Base-by-base conservation (phyloP, 2,113 vertebrate genomes). In the Phyllostomus discolor region DNA sequence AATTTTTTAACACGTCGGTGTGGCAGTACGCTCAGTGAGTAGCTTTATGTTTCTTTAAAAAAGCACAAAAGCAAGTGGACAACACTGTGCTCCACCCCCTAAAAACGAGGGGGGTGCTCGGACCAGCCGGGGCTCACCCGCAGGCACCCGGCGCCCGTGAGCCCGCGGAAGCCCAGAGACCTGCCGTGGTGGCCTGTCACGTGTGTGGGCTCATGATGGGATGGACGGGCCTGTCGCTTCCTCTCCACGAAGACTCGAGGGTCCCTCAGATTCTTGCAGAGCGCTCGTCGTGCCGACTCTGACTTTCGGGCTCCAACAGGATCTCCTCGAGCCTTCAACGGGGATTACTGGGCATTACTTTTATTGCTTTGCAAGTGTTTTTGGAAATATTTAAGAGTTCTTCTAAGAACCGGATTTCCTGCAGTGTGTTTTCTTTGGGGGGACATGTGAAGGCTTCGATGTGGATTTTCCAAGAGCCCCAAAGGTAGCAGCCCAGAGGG, bases 291-390 rank as follows among this genome's bases (percentile, higher is more conserved):
- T 72, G 73, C 79, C 38, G 38, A 4, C 73, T 94, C 91, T 79
- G 69, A 41, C 73, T 69, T 80, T 96, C 69, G 89, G 67, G 96
- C 97, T 97, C 82, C 88, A 95, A 93, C 83, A 50, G 86, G 66
- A 83, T 91, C 78, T 96, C 85, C 41, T 86, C 19, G 38, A 76
- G 69, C 85, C 70, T 95, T 96, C 81, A 87, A 88, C 73, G 64
- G 93, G 78, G 69, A 91, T 95, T 93, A 72, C 79, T 95, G 87
- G 59, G 79, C 76, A 94, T 96, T 85, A 94, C 78, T 96, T 95
- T 96, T 83, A 95, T 86, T 94, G 94, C 73, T 93, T 91, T 88
- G 92, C 52, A 72, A 73, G 66, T 87, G 82, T 78, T 96, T 97
- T 84, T 33, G 83, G 86, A 97, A 95, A 90, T 92, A 86, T 66